Percentiles rank a stretch among this genome's conserved stretches.
phyloP scores from a whole-genome alignment of 2,797 vertebrate genomes.

The Clarias laeviceps region DNA sequence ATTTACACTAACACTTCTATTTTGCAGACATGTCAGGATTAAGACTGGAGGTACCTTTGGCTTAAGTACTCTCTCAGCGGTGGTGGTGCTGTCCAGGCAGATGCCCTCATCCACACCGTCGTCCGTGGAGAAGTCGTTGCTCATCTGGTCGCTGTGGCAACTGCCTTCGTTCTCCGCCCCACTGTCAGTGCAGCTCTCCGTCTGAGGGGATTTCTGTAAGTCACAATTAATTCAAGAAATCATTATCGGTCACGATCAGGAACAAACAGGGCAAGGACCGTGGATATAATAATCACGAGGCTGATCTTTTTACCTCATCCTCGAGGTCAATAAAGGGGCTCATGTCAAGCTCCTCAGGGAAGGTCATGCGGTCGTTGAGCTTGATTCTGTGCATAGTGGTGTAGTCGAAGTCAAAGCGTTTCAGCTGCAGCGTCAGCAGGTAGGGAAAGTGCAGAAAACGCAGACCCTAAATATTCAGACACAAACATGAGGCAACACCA shows the following conservation, averaged over 20 bases:
- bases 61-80: slow-evolving; percentile 88
- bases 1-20: neutral
- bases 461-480: slow-evolving; percentile 79
- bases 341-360: slow-evolving; percentile 98
- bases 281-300: neutral
- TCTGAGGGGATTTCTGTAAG: slow-evolving; percentile 95
- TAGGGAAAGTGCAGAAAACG: slow-evolving; percentile 97
- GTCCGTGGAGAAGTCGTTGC: slow-evolving; percentile 97
- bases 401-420: slow-evolving; percentile 99
- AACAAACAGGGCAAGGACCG: neutral
- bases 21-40: neutral
- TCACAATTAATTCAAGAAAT: neutral
- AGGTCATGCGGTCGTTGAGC: slow-evolving; percentile 97
- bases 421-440: slow-evolving; percentile 93
- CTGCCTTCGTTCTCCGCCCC: slow-evolving; percentile 99
- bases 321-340: slow-evolving; percentile 96
- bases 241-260: neutral
- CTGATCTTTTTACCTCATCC: slow-evolving; percentile 84
- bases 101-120: slow-evolving; percentile 98
- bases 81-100: slow-evolving; percentile 90
- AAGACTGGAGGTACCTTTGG: slow-evolving; percentile 81
- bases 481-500: slow-evolving; percentile 13
- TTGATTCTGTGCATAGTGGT: slow-evolving; percentile 99
- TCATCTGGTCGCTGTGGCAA: slow-evolving; percentile 99
- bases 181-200: slow-evolving; percentile 98